Base-by-base conservation (phyloP, 2,113 vertebrate genomes). In the Tenebrosternarchus preto region DNA sequence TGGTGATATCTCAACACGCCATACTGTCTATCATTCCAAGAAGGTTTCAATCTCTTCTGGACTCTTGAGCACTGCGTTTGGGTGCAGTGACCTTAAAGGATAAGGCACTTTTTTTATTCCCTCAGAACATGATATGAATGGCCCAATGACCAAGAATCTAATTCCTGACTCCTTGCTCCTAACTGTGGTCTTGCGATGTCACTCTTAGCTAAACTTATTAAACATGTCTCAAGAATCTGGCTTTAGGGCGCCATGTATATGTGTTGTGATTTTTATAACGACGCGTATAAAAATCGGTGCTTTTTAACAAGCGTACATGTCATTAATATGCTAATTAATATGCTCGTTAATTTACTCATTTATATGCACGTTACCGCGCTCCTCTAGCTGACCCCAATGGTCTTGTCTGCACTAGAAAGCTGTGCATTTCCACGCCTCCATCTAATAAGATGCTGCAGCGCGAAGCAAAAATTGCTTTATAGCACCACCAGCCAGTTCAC, bases 401-500 rank as follows among this genome's bases (percentile, higher is more conserved):
- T 39, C 22, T 31, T 64, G 20, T 67, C 60, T 56, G 50, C 25
- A 43, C 15, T 64, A 20, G 33, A 53, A 75, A 79, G 33, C 63
- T 72, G 66, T 53, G 63, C 50, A 59, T 61, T 43, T 24, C 31
- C 68, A 73, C 69, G 56, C 17, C 64, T 50, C 27, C 31, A 57
- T 67, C 63, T 56, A 24, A 43, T 19, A 50, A 50, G 12, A 50
- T 15, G 78, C 79, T 84, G 80, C 66, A 75, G 80, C 8, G 12
- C 43, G 1, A 15, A 67, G 80, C 76, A 85, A 77, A 86, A 84
- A 83, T 78, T 85, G 84, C 84, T 86, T 86, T 87, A 77, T 85
- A 88, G 87, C 87, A 86, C 87, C 87, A 86, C 87, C 87, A 86
- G 83, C 73, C 84, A 87, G 72, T 73, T 43, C 61, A 86, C 76